These are phyloP conservation scores for Streblospio benedicti DNA, from an alignment of 1,140 invertebrate species.

Conservation along the genomic window DNA sequence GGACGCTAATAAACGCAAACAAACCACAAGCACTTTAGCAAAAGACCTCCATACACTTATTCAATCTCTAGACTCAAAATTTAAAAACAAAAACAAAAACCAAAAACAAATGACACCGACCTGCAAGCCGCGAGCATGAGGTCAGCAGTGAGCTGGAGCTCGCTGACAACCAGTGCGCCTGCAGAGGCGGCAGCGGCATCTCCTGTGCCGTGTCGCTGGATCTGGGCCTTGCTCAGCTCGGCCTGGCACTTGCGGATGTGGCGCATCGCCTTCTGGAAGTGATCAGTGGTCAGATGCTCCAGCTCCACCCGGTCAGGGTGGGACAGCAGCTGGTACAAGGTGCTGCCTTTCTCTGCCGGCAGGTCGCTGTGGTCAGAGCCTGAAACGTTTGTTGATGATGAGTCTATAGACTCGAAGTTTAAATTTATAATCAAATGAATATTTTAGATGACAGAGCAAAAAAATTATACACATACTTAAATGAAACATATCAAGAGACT, in stretches of 20 bases:
- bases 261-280: slow-evolving; percentile 56
- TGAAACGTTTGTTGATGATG: neutral
- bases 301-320: slow-evolving; percentile 57
- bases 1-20: neutral
- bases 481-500: too few species aligned
- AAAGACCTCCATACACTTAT: neutral
- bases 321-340: slow-evolving; percentile 55
- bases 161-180: slow-evolving; percentile 48
- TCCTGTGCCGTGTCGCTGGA: slow-evolving; percentile 17
- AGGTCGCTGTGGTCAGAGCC: slow-evolving; percentile 50
- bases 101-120: slow-evolving; percentile 27
- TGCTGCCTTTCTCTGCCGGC: slow-evolving; percentile 56
- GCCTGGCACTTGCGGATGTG: slow-evolving; percentile 52
- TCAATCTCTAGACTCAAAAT: neutral
- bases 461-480: too few species aligned
- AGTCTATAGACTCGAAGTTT: neutral
- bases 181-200: slow-evolving; percentile 1
- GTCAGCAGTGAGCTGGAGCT: slow-evolving; percentile 55
- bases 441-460: too few species aligned
- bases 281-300: slow-evolving; percentile 54
- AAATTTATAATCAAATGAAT: too few species aligned
- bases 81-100: slow-evolving; percentile 6
- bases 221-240: slow-evolving; percentile 38
- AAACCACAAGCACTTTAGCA: neutral
- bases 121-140: slow-evolving; percentile 56